Evolutionary conservation across 2,113 vertebrate genomes (phyloP), one percentile per base, ranked within the genome.

Genomic region (Dipodomys merriami): DNA sequence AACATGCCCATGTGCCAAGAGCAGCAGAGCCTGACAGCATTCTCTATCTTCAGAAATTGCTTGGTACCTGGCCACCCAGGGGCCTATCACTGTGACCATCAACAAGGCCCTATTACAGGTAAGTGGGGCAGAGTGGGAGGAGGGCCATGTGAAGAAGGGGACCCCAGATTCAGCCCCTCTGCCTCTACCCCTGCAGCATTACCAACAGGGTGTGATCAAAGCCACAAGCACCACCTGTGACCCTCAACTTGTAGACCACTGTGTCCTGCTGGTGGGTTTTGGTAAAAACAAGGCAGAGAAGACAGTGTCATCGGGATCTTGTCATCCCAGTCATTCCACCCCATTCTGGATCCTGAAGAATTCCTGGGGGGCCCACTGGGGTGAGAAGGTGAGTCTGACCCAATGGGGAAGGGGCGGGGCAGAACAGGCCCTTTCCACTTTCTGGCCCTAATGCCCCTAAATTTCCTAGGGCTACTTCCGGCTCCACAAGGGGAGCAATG

Each of bases 311-410:
- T 39, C 39, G 39, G 39, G 39, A 39, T 22, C 67, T 20, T 18
- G 6, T 15, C 49, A 16, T 5, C 88, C 88, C 57, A 30, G 1
- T 29, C 73, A 0, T 33, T 15, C 77, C 22, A 64, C 0, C n/a
- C 79, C 87, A 0, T 97, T 96, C 88, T 98, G 98, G 98, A 95
- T 96, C 82, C 81, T 98, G 62, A 96, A 97, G 94, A 98, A 98
- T 73, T 97, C 97, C 16, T 97, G 97, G 97, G 97, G 98, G 46
- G 2, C 49, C 1, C 0, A 27, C 0, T 98, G 98, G 97, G 98
- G 98, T 33, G 98, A 98, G 80, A 0, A 96, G 80, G 98, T 98
- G 89, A 93, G 96, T n/a, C 16, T n/a, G 22, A 10, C 0, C 35
- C 29, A 18, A 0, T 6, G 9, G 0, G 11, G 16, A 3, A 39